phyloP scores from a whole-genome alignment of 1,140 invertebrate genomes.

The Theocolax elegans region DNA sequence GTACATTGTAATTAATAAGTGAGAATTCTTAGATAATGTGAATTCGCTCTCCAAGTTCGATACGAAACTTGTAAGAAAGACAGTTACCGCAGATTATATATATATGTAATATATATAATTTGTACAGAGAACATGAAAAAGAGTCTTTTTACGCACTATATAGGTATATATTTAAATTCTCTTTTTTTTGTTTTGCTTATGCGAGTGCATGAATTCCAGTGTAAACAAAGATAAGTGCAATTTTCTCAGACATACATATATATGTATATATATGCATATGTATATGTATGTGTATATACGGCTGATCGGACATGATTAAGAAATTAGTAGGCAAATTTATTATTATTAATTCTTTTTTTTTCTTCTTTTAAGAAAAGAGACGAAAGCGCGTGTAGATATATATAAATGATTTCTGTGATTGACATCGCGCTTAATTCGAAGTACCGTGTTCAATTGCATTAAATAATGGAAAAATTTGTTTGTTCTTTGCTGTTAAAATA shows the following conservation, averaged over 20 bases:
- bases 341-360: constrained; percentile 9
- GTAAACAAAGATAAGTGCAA: neutral
- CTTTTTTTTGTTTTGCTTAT: too few species aligned
- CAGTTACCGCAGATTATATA: constrained; percentile 35
- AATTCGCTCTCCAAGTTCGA: constrained; percentile 26
- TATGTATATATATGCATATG: too few species aligned
- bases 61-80: constrained; percentile 23
- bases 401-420: too few species aligned
- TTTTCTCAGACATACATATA: constrained; percentile 26
- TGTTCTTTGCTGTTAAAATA: neutral
- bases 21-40: neutral
- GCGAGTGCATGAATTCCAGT: constrained; percentile 3
- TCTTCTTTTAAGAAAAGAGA: constrained; percentile 2
- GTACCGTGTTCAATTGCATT: too few species aligned
- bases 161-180: constrained; percentile 8
- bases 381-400: constrained; percentile 10
- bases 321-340: neutral
- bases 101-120: constrained; percentile 22
- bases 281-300: too few species aligned
- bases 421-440: too few species aligned
- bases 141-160: constrained; percentile 6
- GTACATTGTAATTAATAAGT: constrained; percentile 27
- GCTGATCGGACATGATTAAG: constrained; percentile 4
- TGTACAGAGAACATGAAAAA: constrained; percentile 27
- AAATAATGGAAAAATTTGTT: constrained; percentile 20